phyloP scores from a whole-genome alignment of 2,888 invertebrate species.

The Eledona agricola region DNA sequence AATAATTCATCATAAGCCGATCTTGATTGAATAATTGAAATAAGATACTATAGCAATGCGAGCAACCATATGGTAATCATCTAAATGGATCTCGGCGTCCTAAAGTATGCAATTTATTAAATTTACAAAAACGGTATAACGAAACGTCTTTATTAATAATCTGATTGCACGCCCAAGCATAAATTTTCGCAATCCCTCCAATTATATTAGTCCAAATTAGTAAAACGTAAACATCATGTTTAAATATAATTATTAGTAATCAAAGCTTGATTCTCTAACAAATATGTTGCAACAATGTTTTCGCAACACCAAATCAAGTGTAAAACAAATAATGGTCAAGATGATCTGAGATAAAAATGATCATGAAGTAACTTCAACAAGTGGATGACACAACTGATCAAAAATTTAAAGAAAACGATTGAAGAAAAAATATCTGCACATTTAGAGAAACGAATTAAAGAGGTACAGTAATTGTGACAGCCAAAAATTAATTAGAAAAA shows the following conservation, averaged over 20 bases:
- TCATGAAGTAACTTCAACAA: no score
- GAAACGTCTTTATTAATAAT: conserved; percentile 6
- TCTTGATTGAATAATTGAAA: conserved; percentile 31
- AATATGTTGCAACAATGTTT: no score
- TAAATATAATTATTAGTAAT: conserved; percentile 1
- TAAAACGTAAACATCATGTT: conserved; percentile 3
- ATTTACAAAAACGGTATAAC: conserved; percentile 12
- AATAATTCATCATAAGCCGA: conserved; percentile 23
- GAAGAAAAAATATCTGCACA: no score
- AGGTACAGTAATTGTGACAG: no score
- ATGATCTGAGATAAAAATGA: no score
- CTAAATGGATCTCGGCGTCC: conserved; percentile 7
- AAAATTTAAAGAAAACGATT: no score
- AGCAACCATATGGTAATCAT: conserved; percentile 7
- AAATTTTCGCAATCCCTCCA: conserved; percentile 1
- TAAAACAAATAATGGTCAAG: no score
- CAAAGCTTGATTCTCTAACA: no score
- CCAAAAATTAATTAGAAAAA: no score
- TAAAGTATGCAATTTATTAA: conserved; percentile 8
- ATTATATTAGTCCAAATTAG: conserved; percentile 11
- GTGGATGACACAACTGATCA: no score
- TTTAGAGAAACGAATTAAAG: no score
- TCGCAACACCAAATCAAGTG: no score
- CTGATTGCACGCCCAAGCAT: conserved; percentile 12
- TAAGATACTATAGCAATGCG: conserved; percentile 19